These are phyloP conservation scores for Hydrocynus forskahlii DNA, from an alignment of 2,797 vertebrate genomes.

Conservation along the genomic window DNA sequence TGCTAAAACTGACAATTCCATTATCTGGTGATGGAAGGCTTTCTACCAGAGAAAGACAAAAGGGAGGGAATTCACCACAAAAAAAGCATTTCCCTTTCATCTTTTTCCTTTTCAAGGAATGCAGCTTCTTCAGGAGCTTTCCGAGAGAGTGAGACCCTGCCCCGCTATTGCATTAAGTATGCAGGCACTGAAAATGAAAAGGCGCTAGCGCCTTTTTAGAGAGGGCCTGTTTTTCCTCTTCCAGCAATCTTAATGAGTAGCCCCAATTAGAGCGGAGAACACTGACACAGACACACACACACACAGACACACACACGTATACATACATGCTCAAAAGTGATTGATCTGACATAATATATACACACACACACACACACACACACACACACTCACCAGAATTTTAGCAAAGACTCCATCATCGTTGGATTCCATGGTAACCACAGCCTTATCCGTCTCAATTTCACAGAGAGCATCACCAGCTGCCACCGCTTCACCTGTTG, in stretches of 20 bases:
- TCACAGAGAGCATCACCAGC: constrained; percentile 92
- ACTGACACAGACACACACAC: constrained; percentile 5
- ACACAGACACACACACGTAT: background rate
- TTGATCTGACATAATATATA: too few relatives aligned
- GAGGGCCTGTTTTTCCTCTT: background rate
- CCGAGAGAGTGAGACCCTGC: background rate
- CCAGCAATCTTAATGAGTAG: constrained; percentile 56
- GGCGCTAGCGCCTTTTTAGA: background rate
- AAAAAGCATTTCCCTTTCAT: constrained; percentile 10
- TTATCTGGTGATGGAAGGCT: constrained; percentile 13
- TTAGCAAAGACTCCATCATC: constrained; percentile 95
- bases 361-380: background rate
- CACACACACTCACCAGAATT: constrained; percentile 87
- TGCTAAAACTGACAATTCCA: background rate
- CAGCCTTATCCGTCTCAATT: constrained; percentile 97
- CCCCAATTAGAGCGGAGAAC: constrained; percentile 53
- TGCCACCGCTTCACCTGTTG: constrained; percentile 88
- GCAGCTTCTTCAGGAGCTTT: background rate
- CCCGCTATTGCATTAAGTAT: background rate
- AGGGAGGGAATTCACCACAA: background rate
- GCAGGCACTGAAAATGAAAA: background rate
- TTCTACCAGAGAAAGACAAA: constrained; percentile 11
- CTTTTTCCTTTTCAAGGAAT: constrained; percentile 8
- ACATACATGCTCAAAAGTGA: too few relatives aligned
- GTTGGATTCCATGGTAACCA: constrained; percentile 93